Evolutionary conservation across 2,888 invertebrate genomes (phyloP).

Genomic region (Myopa tessellatipennis): DNA sequence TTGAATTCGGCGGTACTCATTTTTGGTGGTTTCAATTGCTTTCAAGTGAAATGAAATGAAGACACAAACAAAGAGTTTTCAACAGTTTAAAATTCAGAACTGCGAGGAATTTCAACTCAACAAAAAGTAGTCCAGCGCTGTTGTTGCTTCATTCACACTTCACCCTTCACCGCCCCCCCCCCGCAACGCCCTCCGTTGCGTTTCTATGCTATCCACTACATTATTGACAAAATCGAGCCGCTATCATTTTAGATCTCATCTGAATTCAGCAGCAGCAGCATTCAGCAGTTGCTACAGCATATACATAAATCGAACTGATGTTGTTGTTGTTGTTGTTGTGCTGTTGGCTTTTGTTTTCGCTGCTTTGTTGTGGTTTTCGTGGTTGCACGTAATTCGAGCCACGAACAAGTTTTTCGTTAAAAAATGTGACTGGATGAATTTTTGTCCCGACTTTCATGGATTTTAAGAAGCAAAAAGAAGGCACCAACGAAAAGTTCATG

Average conservation of each 20-base stretch:
- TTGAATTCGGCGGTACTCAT: no score
- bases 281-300: background rate
- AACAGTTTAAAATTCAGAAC: background rate
- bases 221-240: slow-evolving; percentile 6
- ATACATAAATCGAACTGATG: background rate
- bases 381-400: background rate
- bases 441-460: background rate
- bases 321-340: slow-evolving; percentile 1
- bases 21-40: no score
- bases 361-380: background rate
- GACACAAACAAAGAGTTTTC: background rate
- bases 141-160: background rate
- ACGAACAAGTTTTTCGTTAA: background rate
- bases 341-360: no score
- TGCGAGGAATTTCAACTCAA: background rate
- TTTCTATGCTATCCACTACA: background rate
- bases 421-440: slow-evolving; percentile 5
- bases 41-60: background rate
- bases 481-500: no score
- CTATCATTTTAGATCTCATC: slow-evolving; percentile 1
- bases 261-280: slow-evolving; percentile 1
- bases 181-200: background rate
- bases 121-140: background rate
- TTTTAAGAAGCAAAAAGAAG: no score
- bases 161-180: background rate